Base-by-base conservation (phyloP, 2,888 invertebrate genomes). In the Deroplatys truncata region DNA sequence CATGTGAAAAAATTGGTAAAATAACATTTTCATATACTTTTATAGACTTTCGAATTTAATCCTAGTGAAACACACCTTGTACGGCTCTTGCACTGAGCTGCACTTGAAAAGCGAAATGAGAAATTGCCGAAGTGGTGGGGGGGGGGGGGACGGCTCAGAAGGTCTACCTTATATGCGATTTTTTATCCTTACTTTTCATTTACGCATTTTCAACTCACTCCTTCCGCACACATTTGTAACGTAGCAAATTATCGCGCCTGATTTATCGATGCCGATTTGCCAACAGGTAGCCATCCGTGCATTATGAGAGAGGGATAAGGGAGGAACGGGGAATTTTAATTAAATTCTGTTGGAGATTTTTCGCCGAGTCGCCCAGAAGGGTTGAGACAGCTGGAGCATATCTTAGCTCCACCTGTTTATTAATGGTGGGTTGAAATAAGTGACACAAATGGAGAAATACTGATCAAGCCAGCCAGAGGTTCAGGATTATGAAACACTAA, bases 241-340 rank as follows among this genome's bases (percentile, higher is more conserved):
- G 49, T n/a, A 16, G 85, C 85, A 85, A 85, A 85, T 85, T 85
- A 85, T 56, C 85, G 85, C 85, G 49, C 49, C 56, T 85, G 85
- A 85, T 85, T 85, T 85, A 85, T 85, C 49, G 85, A 85, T 85
- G 35, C 85, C 85, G 85, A 85, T 85, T 85, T 85, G 85, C 85
- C 49, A 85, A 85, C 85, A 85, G 85, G 85, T 85, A 85, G 85
- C 49, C 85, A 56, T 49, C 31, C 28, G 43, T 83, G 84, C 35
- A 85, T 43, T 31, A 84, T 82, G 72, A 49, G 28, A 29, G 88
- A 29, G 35, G 35, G 82, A 35, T 20, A 82, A 49, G 43, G 84
- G 31, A 25, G 43, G 31, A 87, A 83, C 29, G 31, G 82, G 82
- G 83, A 29, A 86, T 20, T 85, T 85, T 85, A 85, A 85, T 85